Evolutionary conservation across 1,140 invertebrate genomes (phyloP), one percentile per base, ranked within the genome.

Genomic region (Cotesia vestalis): DNA sequence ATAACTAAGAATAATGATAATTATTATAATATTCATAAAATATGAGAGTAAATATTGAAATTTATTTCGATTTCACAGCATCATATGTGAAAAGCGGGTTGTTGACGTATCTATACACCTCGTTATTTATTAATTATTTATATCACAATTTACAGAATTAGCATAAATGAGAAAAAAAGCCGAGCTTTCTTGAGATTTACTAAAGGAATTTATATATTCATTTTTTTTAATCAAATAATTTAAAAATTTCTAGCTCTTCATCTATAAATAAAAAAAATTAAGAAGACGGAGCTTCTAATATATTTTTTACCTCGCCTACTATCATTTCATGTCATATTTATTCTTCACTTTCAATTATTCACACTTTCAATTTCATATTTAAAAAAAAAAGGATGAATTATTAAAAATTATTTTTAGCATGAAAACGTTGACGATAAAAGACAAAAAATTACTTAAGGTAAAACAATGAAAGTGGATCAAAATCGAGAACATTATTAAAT

Each of bases 61-160:
- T 80, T 80, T 63, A 78, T 75, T 74, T 75, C 79, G 81, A 53
- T 75, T 76, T 80, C 80, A 76, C 76, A 75, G 73, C 14, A 51
- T 61, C 8, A 67, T 5, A 34, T 34, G 36, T 57, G 52, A 51
- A 66, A 51, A n/a, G 60, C 66, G 66, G 69, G 57, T 76, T 75
- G 66, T 72, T 71, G 79, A 80, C 74, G 78, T 83, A 84, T 74
- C 81, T 86, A 85, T 85, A 84, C 84, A 86, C 83, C 40, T 85
- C 72, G 77, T 79, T 85, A 79, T 81, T 85, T 85, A 79, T 81
- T 85, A 36, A 72, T 57, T 86, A 86, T 84, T 85, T 86, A 85
- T 86, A 86, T 86, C 85, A 86, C 85, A 86, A 86, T 86, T 86
- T 86, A 86, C 85, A 86, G 85, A 86, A 86, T 83, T 86, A 73